These are phyloP conservation scores for Sebastolobus altivelis DNA, from an alignment of 2,797 vertebrate species.

Conservation along the genomic window DNA sequence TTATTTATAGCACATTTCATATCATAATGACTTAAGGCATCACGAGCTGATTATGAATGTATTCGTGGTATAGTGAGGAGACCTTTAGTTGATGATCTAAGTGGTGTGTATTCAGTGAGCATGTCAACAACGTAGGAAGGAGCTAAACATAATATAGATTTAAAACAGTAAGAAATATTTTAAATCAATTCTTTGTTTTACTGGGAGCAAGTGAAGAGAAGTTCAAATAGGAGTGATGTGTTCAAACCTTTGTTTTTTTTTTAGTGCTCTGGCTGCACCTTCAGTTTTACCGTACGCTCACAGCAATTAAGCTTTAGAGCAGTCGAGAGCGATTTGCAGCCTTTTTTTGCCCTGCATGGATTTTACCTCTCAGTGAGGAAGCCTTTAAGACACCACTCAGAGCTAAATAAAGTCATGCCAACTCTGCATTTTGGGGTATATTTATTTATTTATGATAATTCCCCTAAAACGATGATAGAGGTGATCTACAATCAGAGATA, in stretches of 20 bases:
- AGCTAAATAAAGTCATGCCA: neutral
- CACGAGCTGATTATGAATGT: neutral
- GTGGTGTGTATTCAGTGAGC: neutral
- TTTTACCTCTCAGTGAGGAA: neutral
- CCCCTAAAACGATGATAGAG: neutral
- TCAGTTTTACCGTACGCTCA: neutral
- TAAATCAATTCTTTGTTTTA: neutral
- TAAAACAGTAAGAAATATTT: neutral
- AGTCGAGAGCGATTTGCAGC: neutral
- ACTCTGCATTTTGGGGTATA: neutral
- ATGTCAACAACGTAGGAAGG: neutral
- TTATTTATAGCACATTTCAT: neutral
- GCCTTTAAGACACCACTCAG: neutral
- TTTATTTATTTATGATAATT: neutral
- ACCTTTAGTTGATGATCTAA: too few relatives aligned
- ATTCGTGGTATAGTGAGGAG: too few relatives aligned
- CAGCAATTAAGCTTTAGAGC: neutral
- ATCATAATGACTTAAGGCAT: neutral
- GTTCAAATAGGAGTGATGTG: neutral
- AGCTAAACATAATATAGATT: neutral
- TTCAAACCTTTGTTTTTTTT: neutral
- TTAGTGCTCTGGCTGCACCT: neutral
- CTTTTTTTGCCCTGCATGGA: neutral
- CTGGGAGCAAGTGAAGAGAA: neutral
- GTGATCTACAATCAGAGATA: neutral